Evolutionary conservation across 2,888 invertebrate species (phyloP), one percentile per base, ranked within the genome.

Genomic region (Aphrophora alni): DNA sequence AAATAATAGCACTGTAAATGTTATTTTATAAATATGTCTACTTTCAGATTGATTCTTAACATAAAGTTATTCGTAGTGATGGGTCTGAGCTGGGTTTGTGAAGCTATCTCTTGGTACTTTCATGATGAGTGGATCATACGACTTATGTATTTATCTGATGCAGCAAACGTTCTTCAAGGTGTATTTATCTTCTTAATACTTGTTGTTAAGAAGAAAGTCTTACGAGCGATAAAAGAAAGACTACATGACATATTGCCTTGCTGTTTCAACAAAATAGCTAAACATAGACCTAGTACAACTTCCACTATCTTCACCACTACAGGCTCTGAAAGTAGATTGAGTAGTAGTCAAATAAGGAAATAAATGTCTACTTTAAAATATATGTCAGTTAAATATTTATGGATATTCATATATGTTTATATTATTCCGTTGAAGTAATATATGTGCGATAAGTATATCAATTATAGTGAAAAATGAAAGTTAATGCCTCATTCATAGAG

Each of bases 31-130:
- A n/a, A n/a, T n/a, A n/a, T n/a, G 1, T 59, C 14, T 59, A 7
- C 4, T 59, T 88, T 75, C 88, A 93, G 94, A 86, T 92, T 94
- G 84, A 88, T 91, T 38, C 90, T 95, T 89, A 94, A 93, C 81
- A 89, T 93, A 0, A 95, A 95, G 86, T 88, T 95, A 0, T 95
- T 94, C 89, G 89, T 95, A 82, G 94, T 95, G 72, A 95, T 95
- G 95, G 95, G 95, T 0, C 91, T 94, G 0, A 92, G 93, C 0
- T 95, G 95, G 93, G 88, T 92, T 1, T 89, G 93, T 72, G 95
- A 95, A 87, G 88, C 93, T 5, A 86, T 92, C 14, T 92, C 94
- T 4, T 91, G 91, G 0, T 83, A 78, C 12, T 91, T 92, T 28
- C 89, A 86, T 17, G 81, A 84, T 24, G 72, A 85, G 73, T 77